Percentiles rank a stretch among this genome's conserved stretches.
These are phyloP conservation scores for Uromys caudimaculatus DNA, from an alignment of 2,797 vertebrate species.

Conservation along the genomic window DNA sequence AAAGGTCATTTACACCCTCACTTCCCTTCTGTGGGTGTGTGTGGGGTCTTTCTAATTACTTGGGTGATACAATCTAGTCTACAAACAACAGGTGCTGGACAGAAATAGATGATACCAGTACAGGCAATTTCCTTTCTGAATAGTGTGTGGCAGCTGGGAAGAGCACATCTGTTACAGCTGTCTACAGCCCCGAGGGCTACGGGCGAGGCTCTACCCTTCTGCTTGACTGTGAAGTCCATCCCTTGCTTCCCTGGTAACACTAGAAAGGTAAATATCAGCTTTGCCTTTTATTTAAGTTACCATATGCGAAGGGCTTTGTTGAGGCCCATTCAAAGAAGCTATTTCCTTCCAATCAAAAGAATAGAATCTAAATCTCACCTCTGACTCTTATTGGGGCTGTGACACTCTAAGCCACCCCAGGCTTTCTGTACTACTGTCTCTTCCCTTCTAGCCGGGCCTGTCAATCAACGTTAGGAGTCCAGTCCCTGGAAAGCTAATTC, in stretches of 20 bases:
- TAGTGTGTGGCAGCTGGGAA: neutral
- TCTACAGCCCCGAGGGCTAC: neutral
- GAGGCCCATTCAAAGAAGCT: neutral
- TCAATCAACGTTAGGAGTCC: neutral
- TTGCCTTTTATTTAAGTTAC: neutral
- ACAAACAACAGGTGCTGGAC: neutral
- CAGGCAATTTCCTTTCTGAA: constrained; percentile 9
- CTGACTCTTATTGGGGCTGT: neutral
- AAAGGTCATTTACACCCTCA: too few relatives aligned
- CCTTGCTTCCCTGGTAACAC: neutral
- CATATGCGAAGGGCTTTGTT: neutral
- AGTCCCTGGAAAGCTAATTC: neutral
- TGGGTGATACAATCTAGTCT: neutral
- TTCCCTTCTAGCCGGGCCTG: neutral
- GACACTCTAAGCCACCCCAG: neutral
- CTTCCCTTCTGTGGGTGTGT: too few relatives aligned
- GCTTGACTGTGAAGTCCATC: neutral
- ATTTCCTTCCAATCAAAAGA: neutral
- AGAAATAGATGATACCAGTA: neutral
- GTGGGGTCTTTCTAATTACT: neutral
- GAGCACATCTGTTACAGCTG: neutral
- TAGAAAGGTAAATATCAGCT: neutral
- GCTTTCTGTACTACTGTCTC: neutral
- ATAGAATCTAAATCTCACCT: neutral
- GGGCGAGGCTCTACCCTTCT: neutral